A percentile compares a stretch with the other conserved stretches of the same genome.
phyloP scores from a whole-genome alignment of 1,140 invertebrate genomes.

The Pachyrhynchus sulphureomaculatus region DNA sequence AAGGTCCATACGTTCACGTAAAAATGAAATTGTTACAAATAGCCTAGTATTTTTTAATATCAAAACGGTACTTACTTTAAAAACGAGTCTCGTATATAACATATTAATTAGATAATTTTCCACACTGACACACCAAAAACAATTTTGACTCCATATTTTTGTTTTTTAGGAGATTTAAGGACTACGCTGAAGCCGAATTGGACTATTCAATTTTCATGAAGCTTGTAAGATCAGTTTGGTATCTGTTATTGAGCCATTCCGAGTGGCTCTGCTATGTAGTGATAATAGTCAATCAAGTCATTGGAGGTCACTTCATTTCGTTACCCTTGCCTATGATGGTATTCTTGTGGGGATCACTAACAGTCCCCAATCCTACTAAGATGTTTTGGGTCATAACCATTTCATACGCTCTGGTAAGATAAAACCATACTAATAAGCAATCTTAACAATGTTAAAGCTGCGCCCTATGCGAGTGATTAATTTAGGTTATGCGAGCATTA shows the following conservation, averaged over 20 bases:
- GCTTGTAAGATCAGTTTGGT: constrained; percentile 4
- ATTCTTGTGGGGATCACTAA: constrained; percentile 21
- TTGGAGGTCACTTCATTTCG: constrained; percentile 7
- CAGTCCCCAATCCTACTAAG: constrained; percentile 19
- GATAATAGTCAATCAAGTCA: constrained; percentile 13
- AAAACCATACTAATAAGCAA: not conserved
- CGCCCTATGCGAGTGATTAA: not conserved
- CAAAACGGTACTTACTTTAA: no score
- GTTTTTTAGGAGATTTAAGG: not conserved
- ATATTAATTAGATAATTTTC: no score
- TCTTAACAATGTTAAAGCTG: not conserved
- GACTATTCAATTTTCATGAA: constrained; percentile 16
- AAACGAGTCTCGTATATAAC: no score
- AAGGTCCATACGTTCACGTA: no score
- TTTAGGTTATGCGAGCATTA: no score
- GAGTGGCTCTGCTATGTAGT: constrained; percentile 19
- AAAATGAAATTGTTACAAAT: no score
- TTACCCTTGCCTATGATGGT: constrained; percentile 14
- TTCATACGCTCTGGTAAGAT: constrained; percentile 23
- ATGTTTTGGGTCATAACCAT: constrained; percentile 18
- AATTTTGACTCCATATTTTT: no score
- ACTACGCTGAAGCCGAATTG: not conserved
- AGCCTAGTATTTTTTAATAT: no score
- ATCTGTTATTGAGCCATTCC: not conserved
- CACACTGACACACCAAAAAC: no score